phyloP scores from a whole-genome alignment of 2,888 invertebrate genomes.

The Drosophila imparisetae region DNA sequence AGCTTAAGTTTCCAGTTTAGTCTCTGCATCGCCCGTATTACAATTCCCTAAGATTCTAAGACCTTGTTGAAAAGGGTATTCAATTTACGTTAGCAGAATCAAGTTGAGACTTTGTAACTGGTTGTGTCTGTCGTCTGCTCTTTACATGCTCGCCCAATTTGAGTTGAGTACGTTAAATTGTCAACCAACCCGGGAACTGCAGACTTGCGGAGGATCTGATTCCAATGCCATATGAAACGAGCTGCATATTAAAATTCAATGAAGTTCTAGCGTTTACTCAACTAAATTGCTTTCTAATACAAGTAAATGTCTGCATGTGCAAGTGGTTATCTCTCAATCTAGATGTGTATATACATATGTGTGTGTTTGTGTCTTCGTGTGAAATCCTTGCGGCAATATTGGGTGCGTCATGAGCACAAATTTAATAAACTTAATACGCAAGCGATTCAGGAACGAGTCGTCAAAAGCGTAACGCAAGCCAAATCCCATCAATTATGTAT shows the following conservation, averaged over 20 bases:
- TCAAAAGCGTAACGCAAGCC: conserved; percentile 11
- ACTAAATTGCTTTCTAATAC: conserved; percentile 74
- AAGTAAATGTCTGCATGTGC: conserved; percentile 36
- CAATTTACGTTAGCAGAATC: not conserved
- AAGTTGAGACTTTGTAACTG: conserved; percentile 10
- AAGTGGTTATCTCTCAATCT: conserved; percentile 13
- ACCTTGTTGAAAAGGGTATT: conserved; percentile 18
- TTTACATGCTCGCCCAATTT: not conserved
- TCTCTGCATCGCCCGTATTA: too few relatives aligned
- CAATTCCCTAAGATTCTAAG: not conserved
- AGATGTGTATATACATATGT: not conserved
- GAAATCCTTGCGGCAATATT: conserved; percentile 35
- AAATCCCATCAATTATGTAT: conserved; percentile 59
- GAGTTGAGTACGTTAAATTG: conserved; percentile 33
- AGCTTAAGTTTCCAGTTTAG: not conserved
- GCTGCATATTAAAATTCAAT: conserved; percentile 77
- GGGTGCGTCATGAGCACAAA: conserved; percentile 56
- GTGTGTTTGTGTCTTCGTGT: not conserved
- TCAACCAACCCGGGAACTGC: not conserved
- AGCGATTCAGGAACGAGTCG: conserved; percentile 40
- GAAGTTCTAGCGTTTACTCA: conserved; percentile 67
- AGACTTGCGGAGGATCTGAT: conserved; percentile 33
- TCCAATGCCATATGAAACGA: conserved; percentile 44
- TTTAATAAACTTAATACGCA: conserved; percentile 61
- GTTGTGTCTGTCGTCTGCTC: conserved; percentile 10